Base-by-base conservation (phyloP, 2,113 vertebrate species). In the Galemys pyrenaicus region DNA sequence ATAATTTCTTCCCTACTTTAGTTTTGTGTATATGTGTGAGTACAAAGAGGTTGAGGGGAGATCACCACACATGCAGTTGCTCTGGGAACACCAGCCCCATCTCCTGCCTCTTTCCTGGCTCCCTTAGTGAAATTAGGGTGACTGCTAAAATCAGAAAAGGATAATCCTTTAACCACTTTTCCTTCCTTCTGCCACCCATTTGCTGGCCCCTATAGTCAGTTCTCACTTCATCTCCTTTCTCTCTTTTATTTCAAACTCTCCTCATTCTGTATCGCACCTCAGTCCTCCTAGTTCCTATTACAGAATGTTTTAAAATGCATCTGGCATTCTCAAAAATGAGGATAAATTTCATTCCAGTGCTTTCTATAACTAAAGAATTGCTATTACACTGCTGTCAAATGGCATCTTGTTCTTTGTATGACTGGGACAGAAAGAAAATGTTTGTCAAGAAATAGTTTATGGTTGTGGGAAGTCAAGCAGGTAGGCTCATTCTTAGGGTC, bases 31-130 rank as follows among this genome's bases (percentile, higher is more conserved):
- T n/a, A 8, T 60, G 44, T 5, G 7, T 5, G 49, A 12, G 12
- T 54, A 54, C 19, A 54, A 54, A 54, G 5, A 15, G 6, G 7
- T 9, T 0, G n/a, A 17, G 16, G 9, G 3, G 17, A 1, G 15
- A n/a, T 8, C 13, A 64, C 17, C 30, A 26, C 19, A 20, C 46
- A 17, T 4, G 3, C 26, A 70, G 1, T 22, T 91, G 35, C n/a
- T 79, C 1, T 4, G 10, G 44, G 37, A 11, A 60, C 83, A 70
- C 51, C 11, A 90, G n/a, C 39, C 62, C n/a, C 26, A 11, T 65
- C 44, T 73, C 54, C 51, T 75, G 10, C 46, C 37, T 78, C 19
- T 85, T 64, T 12, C 37, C 37, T 82, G 41, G 32, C n/a, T 44
- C 65, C 8, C 2, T 54, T 41, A 12, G 41, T 84, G 24, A 9